Evolutionary conservation across 2,113 vertebrate genomes (phyloP).

Genomic region (Mus musculus): GRCm39 chr13:92427501-92428000

Average conservation of each 20-base stretch:
- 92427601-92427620: not conserved
- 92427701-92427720: not conserved
- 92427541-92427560: not conserved
- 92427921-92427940: not conserved
- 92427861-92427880: not conserved
- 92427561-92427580: not conserved
- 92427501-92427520: not conserved
- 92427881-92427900: not conserved
- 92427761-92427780: not conserved
- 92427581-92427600: not conserved
- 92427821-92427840: not conserved
- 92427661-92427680: not conserved
- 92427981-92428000: not conserved
- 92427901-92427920: not conserved
- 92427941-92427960: not conserved
- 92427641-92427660: not conserved
- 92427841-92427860: not conserved
- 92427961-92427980: not conserved
- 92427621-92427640: not conserved
- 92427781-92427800: not conserved
- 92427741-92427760: not conserved
- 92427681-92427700: not conserved
- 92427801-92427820: not conserved
- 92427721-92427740: not conserved
- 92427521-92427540: not conserved